phyloP scores from a whole-genome alignment of 2,797 vertebrate species.

The Nannoperca obscura region DNA sequence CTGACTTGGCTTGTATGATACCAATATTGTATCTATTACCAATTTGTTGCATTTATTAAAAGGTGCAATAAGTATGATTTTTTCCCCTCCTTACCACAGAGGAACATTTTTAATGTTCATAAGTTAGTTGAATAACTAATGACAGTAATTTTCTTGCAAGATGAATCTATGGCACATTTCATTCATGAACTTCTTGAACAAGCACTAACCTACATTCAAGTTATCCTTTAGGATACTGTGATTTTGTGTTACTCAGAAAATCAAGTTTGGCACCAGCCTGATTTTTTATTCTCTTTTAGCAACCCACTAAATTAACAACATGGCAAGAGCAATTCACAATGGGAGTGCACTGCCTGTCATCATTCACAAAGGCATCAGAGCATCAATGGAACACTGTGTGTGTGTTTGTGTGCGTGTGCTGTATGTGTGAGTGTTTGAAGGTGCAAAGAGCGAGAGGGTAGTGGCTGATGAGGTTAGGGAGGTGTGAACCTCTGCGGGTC shows the following conservation, averaged over 20 bases:
- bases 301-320: constrained; percentile 69
- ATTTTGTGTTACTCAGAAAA: constrained; percentile 67
- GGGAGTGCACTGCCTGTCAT: constrained; percentile 57
- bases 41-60: not conserved
- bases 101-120: not conserved
- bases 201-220: constrained; percentile 38
- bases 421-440: constrained; percentile 29
- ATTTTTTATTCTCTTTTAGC: constrained; percentile 59
- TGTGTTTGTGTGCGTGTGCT: constrained; percentile 31
- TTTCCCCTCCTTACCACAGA: not conserved
- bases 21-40: not conserved
- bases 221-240: constrained; percentile 38
- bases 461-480: constrained; percentile 66
- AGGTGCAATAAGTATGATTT: not conserved
- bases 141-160: not conserved
- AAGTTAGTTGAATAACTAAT: not conserved
- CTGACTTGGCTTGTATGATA: too few species aligned
- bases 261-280: constrained; percentile 32
- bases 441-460: constrained; percentile 29
- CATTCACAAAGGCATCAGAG: constrained; percentile 67
- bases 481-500: constrained; percentile 51
- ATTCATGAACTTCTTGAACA: constrained; percentile 47
- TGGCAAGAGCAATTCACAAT: constrained; percentile 60
- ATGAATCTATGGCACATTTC: constrained; percentile 35
- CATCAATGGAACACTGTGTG: constrained; percentile 53